These are phyloP conservation scores for Pachymerium ferrugineum DNA, from an alignment of 2,888 invertebrate species.

Conservation along the genomic window DNA sequence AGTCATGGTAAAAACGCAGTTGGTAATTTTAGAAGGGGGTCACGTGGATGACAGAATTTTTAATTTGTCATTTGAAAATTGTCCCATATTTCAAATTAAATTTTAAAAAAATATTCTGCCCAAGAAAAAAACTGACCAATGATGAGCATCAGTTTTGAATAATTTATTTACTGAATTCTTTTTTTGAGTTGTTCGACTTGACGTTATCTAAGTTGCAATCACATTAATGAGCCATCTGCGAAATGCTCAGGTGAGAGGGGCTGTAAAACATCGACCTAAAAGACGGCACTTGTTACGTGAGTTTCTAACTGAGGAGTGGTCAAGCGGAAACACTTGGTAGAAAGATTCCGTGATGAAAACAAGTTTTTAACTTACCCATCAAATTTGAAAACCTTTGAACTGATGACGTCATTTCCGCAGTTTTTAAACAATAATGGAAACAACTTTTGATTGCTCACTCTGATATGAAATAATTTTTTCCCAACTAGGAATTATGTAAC, in stretches of 20 bases:
- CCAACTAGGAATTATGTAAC: conserved; percentile 1
- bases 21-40: conserved; percentile 5
- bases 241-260: conserved; percentile 13
- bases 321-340: neutral
- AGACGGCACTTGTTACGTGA: conserved; percentile 1
- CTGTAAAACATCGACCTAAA: neutral
- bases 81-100: neutral
- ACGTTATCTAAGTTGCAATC: neutral
- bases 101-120: neutral
- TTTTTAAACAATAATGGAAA: conserved; percentile 3
- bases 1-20: neutral
- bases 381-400: neutral
- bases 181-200: conserved; percentile 2
- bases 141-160: neutral
- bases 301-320: neutral
- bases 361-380: neutral
- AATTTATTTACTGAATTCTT: neutral
- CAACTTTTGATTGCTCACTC: neutral
- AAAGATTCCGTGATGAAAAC: neutral
- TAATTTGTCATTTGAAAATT: neutral
- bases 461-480: neutral
- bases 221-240: conserved; percentile 21
- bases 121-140: neutral
- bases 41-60: neutral
- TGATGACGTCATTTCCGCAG: neutral